Percentiles rank a stretch among this genome's conserved stretches.
Evolutionary conservation across 1,140 invertebrate genomes (phyloP).

Genomic region (Harpegnathos saltator): DNA sequence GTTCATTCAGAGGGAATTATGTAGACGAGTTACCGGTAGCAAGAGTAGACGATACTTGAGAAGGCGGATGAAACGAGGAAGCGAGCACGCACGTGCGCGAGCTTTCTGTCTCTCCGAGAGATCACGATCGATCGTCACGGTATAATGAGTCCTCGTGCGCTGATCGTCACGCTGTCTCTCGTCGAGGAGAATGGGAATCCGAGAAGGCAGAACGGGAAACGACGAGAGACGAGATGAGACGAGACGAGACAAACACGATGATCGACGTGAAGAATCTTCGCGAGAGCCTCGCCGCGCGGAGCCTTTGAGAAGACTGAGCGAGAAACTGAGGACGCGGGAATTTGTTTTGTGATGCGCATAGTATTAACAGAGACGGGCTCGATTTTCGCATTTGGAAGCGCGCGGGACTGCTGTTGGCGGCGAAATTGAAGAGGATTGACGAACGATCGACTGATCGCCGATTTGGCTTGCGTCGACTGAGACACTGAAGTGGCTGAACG

Average conservation of each 20-base stretch:
- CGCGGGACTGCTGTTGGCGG: neutral
- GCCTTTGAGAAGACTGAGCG: conserved; percentile 63
- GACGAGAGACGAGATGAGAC: too few species aligned
- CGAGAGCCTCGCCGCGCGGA: conserved; percentile 8
- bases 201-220: neutral
- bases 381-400: neutral
- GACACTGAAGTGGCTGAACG: too few species aligned
- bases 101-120: too few species aligned
- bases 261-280: conserved; percentile 39
- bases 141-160: too few species aligned
- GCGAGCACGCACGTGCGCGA: too few species aligned
- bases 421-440: too few species aligned
- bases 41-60: too few species aligned
- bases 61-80: too few species aligned
- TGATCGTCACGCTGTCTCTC: too few species aligned
- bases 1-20: conserved; percentile 48
- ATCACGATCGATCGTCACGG: too few species aligned
- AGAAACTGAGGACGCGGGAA: neutral
- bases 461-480: too few species aligned
- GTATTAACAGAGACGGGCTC: conserved; percentile 51
- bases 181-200: conserved; percentile 23
- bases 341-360: conserved; percentile 11
- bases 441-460: too few species aligned
- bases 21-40: conserved; percentile 41
- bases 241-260: conserved; percentile 5